Conservation (phyloP, 2,888 invertebrate species). For the Troides helena region DNA sequence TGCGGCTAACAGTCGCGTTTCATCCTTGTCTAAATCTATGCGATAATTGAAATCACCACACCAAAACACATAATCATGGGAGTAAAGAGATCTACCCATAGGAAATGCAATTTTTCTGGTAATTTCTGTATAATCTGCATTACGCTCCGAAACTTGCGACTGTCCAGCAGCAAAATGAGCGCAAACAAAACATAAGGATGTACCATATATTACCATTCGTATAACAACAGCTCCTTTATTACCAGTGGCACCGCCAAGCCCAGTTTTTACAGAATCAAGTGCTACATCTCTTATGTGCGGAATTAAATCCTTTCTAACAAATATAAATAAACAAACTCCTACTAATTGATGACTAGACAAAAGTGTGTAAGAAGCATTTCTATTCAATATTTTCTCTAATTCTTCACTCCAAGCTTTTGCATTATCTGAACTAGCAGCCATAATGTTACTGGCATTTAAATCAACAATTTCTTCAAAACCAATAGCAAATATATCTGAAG, state of each 20-base stretch:
- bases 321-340: slow-evolving; percentile 98
- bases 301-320: slow-evolving; percentile 93
- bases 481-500: slow-evolving; percentile 97
- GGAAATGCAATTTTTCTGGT: slow-evolving; percentile 94
- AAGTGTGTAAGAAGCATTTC: slow-evolving; percentile 93
- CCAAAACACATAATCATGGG: slow-evolving; percentile 99
- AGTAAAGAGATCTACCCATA: slow-evolving; percentile 94
- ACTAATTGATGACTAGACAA: slow-evolving; percentile 97
- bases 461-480: slow-evolving; percentile 99
- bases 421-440: slow-evolving; percentile 95
- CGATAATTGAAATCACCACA: slow-evolving; percentile 99
- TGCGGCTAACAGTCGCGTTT: slow-evolving; percentile 91
- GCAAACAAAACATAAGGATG: slow-evolving; percentile 98
- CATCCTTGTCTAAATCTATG: slow-evolving; percentile 96
- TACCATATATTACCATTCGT: slow-evolving; percentile 93
- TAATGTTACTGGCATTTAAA: slow-evolving; percentile 98
- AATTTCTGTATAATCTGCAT: slow-evolving; percentile 98
- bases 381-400: slow-evolving; percentile 92
- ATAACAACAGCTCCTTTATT: slow-evolving; percentile 98
- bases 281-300: slow-evolving; percentile 95
- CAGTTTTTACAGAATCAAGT: slow-evolving; percentile 98
- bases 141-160: slow-evolving; percentile 95
- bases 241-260: slow-evolving; percentile 97
- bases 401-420: slow-evolving; percentile 97
- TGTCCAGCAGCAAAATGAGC: slow-evolving; percentile 99